A percentile compares a stretch with the other conserved stretches of the same genome.
Evolutionary conservation across 2,888 invertebrate species (phyloP).

Genomic region (Catocala nupta): DNA sequence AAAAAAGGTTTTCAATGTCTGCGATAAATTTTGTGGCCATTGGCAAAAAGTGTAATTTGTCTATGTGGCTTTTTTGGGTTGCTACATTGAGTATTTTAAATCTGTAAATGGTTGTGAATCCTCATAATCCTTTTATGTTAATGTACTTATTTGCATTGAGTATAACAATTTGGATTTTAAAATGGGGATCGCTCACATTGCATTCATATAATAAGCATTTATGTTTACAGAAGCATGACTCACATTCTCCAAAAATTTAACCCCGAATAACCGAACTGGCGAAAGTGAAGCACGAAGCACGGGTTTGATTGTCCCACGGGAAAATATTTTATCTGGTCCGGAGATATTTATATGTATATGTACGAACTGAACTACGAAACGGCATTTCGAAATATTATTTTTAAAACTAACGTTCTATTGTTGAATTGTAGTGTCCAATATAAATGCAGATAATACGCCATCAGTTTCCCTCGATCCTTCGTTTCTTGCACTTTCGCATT

Average conservation of each 20-base stretch:
- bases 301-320: neutral
- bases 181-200: too few species aligned
- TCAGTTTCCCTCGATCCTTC: neutral
- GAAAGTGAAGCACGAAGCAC: too few species aligned
- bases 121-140: slow-evolving; percentile 9
- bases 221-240: too few species aligned
- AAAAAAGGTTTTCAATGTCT: slow-evolving; percentile 14
- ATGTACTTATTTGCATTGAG: neutral
- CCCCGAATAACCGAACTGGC: too few species aligned
- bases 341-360: neutral
- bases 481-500: neutral
- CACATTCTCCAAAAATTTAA: too few species aligned
- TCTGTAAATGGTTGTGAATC: slow-evolving; percentile 4
- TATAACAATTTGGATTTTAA: neutral
- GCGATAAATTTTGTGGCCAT: slow-evolving; percentile 16
- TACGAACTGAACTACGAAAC: neutral
- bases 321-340: neutral
- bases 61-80: slow-evolving; percentile 8
- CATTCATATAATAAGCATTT: too few species aligned
- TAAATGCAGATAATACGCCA: neutral
- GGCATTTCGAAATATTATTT: neutral
- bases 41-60: slow-evolving; percentile 15
- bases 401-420: neutral
- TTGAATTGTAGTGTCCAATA: too few species aligned
- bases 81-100: slow-evolving; percentile 4